Percentiles rank a stretch among this genome's conserved stretches.
phyloP scores from a whole-genome alignment of 2,797 vertebrate species.

The Setipinna tenuifilis region DNA sequence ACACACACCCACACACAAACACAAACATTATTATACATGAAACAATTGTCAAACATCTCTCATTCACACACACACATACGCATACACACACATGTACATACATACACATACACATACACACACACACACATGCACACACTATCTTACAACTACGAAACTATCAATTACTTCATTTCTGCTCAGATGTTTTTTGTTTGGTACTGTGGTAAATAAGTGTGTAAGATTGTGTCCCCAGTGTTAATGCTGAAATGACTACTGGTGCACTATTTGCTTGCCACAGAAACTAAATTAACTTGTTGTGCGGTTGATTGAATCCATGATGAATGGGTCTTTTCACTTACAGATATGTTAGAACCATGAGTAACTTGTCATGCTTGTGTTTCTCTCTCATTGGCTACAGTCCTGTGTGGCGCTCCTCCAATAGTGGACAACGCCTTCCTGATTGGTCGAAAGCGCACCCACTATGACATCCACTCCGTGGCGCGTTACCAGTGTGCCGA shows the following conservation, averaged over 20 bases:
- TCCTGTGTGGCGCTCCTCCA: slow-evolving; percentile 90
- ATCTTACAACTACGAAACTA: no score
- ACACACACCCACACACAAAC: no score
- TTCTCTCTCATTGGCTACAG: slow-evolving; percentile 64
- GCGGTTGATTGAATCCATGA: background rate
- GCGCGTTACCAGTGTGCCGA: slow-evolving; percentile 91
- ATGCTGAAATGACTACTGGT: background rate
- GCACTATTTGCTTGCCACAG: background rate
- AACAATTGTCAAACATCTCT: no score
- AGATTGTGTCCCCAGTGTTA: background rate
- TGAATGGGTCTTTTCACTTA: background rate
- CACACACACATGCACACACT: no score
- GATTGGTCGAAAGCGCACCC: slow-evolving; percentile 85
- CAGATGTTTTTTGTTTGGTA: background rate
- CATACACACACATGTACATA: no score
- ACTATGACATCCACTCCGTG: slow-evolving; percentile 89
- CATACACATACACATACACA: no score
- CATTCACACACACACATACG: no score
- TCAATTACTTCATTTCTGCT: background rate
- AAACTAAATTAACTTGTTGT: background rate
- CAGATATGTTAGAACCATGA: background rate
- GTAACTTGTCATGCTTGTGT: background rate
- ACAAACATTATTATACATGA: no score
- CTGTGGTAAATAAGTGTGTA: background rate
- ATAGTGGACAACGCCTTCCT: slow-evolving; percentile 84